Evolutionary conservation across 1,140 invertebrate genomes (phyloP), one percentile per base, ranked within the genome.

Genomic region (Drosophila insularis): DNA sequence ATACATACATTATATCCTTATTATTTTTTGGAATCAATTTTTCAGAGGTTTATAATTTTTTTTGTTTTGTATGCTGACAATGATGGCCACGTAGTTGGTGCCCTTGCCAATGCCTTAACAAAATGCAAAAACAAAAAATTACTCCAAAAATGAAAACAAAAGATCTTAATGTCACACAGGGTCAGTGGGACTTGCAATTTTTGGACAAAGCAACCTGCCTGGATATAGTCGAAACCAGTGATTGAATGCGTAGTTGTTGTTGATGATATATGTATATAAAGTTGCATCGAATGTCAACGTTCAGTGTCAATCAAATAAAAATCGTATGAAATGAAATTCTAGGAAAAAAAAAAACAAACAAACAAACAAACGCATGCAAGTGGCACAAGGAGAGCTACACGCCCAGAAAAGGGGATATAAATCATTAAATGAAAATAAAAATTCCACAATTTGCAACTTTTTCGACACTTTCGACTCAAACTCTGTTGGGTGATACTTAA

Each of bases 191-290:
- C 60, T 53, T 32, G 60, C 60, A n/a, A 35, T 23, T 87, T 81
- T 87, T 86, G 84, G 81, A 63, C 79, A 86, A 79, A 82, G 82
- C 82, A 68, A 79, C 79, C 82, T 76, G 68, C 67, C 76, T 86
- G 77, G 55, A 31, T 62, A 19, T 37, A 40, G 32, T 46, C 21
- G 40, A 53, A 68, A 54, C 40, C 31, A 71, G 37, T 46, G 58
- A 27, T 14, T 60, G 40, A 55, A 62, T 72, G 77, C 58, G 54
- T 31, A 14, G 54, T 58, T 35, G 54, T 58, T 35, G 14, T 5
- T 60, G 58, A 21, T 65, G 32, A 39, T 17, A 17, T 61, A 54
- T 37, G 43, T 60, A n/a, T 37, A 55, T 43, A 11, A 8, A 19
- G 68, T 63, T 85, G 81, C 39, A 46, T 69, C 73, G 81, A 86